phyloP scores from a whole-genome alignment of 2,797 vertebrate genomes.

The Pipistrellus pygmaeus region DNA sequence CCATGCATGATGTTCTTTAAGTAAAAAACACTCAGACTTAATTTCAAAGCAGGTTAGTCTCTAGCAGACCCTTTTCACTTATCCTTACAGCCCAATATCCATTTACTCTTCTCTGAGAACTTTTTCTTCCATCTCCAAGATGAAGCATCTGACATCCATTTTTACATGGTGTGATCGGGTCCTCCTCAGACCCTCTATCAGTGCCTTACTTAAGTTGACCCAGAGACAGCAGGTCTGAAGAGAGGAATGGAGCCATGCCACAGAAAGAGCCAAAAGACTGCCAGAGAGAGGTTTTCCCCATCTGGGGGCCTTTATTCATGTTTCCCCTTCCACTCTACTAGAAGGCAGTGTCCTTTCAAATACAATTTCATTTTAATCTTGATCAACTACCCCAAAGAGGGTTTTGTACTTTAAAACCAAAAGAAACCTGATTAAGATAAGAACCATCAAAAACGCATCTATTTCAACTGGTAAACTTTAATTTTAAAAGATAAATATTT shows the following conservation, averaged over 20 bases:
- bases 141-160: neutral
- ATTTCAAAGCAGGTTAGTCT: conserved; percentile 33
- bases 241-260: neutral
- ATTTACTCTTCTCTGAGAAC: neutral
- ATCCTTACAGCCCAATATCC: neutral
- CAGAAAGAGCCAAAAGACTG: neutral
- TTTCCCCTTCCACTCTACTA: neutral
- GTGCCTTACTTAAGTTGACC: neutral
- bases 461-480: conserved; percentile 21
- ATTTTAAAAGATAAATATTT: neutral
- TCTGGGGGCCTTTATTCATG: neutral
- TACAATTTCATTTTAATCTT: neutral
- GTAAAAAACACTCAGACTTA: conserved; percentile 30
- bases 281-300: neutral
- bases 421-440: neutral
- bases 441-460: conserved; percentile 9
- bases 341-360: neutral
- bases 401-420: conserved; percentile 24
- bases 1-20: conserved; percentile 2
- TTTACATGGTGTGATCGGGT: neutral
- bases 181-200: neutral
- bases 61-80: neutral
- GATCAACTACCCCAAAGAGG: neutral
- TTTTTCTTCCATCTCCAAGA: neutral
- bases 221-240: neutral